Conservation (phyloP, 2,888 invertebrate genomes). For the Carcina quercana region DNA sequence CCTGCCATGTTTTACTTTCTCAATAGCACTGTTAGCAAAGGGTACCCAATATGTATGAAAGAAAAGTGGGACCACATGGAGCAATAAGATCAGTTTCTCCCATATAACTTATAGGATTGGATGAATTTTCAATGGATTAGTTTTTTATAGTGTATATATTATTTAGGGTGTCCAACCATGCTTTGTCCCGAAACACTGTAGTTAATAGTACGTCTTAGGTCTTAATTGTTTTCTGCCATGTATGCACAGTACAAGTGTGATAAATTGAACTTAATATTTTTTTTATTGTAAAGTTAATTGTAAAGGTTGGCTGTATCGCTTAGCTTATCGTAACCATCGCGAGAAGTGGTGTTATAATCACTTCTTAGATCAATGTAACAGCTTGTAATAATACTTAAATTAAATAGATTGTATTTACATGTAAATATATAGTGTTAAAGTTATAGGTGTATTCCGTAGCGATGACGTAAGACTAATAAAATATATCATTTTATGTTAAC, state of each 20-base stretch:
- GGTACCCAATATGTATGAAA: neutral
- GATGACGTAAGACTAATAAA: conserved; percentile 44
- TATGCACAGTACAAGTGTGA: conserved; percentile 63
- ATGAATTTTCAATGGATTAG: conserved; percentile 3
- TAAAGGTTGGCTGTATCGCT: conserved; percentile 33
- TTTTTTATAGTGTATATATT: conserved; percentile 17
- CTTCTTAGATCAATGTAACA: conserved; percentile 40
- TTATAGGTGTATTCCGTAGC: conserved; percentile 33
- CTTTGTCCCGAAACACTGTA: conserved; percentile 8
- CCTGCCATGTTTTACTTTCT: neutral
- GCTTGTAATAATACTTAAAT: conserved; percentile 27
- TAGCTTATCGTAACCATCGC: conserved; percentile 31
- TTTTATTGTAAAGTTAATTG: conserved; percentile 27
- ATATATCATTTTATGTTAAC: conserved; percentile 48
- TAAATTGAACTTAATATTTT: conserved; percentile 29
- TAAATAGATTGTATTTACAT: conserved; percentile 49
- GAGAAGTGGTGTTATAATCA: conserved; percentile 67
- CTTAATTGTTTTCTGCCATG: conserved; percentile 48
- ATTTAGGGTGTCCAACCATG: conserved; percentile 7
- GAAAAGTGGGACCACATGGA: conserved; percentile 20
- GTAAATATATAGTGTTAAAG: conserved; percentile 45
- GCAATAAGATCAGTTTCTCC: too few relatives aligned
- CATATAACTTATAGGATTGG: too few relatives aligned
- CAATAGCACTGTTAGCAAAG: neutral
- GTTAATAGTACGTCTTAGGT: conserved; percentile 29